Evolutionary conservation across 2,797 vertebrate species (phyloP), one percentile per base, ranked within the genome.

Genomic region (Clamator glandarius): DNA sequence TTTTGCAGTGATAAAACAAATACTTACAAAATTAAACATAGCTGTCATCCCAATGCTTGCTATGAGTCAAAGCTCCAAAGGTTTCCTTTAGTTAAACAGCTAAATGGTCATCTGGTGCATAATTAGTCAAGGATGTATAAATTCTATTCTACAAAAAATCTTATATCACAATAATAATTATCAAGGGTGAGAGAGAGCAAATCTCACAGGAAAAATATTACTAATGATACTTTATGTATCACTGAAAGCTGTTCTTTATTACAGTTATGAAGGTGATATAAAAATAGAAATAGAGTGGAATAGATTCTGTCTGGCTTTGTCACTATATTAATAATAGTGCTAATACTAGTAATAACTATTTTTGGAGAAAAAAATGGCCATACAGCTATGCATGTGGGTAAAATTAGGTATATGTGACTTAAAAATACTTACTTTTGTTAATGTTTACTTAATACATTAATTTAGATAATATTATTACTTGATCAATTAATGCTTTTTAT

Each of bases 231-330:
- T 86, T 84, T 58, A 78, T 90, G n/a, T 51, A 70, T 55, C n/a
- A 68, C 19, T 66, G 46, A 88, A 95, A 92, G 24, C 59, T 69
- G 16, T 12, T 84, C 62, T 69, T 81, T 90, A 58, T 70, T 89
- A 58, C 59, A 72, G 51, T 36, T 72, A 92, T 25, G 39, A 90
- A 93, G 67, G 83, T 88, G 69, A 80, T 90, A 78, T 44, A 87
- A 94, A 89, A 92, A 73, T 63, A 95, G 75, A 84, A 92, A 77
- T 36, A 84, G 55, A 91, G 73, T 44, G 26, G 29, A 92, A 84
- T 64, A 74, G 39, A 80, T 77, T 88, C 61, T 87, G 57, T 92
- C 48, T 69, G 29, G 59, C 44, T 90, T 63, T 58, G 11, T 20
- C 78, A 73, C 35, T 93, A 77, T 91, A 81, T 92, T 92, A 92